Evolutionary conservation across 2,113 vertebrate species (phyloP), one percentile per base, ranked within the genome.

Genomic region (Sinocyclocheilus rhinocerous): DNA sequence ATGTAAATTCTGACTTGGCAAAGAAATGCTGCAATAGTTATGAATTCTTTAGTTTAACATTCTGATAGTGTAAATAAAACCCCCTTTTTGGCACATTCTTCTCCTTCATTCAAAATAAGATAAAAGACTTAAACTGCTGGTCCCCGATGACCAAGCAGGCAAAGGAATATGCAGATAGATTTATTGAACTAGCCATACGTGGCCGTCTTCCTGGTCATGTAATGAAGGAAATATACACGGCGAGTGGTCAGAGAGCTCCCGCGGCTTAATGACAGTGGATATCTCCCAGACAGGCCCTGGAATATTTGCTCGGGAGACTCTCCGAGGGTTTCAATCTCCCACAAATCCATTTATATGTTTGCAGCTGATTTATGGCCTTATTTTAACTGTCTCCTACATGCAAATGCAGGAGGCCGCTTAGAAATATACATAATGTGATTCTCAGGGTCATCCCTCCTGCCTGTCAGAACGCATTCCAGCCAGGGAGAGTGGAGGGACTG

Each of bases 401-500:
- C 94, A 94, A 95, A 95, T 95, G 91, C 57, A 65, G 82, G n/a
- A 86, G 89, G 89, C 88, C 57, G 92, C 93, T 93, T 91, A 91
- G 92, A 93, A 94, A 95, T 95, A 93, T 94, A 93, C 94, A 95
- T 95, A 94, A 95, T 94, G 93, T 90, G 93, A 94, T 94, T 95
- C 93, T 94, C 93, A 94, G 93, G 94, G 94, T 94, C 94, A 93
- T 95, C 91, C 92, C 91, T 94, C 94, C 93, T 92, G 92, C 93
- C 92, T 94, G 93, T 94, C 93, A 93, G 85, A 87, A 87, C 24
- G 65, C 85, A 90, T 89, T 88, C 80, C 86, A 89, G 90, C 88
- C 87, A 87, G 39, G 57, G 85, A 84, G 88, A 86, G 88, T 57
- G 80, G 85, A 89, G 89, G 87, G 87, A 91, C 88, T 87, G 59